phyloP scores from a whole-genome alignment of 2,888 invertebrate genomes.

The Ophonus ardosiacus region DNA sequence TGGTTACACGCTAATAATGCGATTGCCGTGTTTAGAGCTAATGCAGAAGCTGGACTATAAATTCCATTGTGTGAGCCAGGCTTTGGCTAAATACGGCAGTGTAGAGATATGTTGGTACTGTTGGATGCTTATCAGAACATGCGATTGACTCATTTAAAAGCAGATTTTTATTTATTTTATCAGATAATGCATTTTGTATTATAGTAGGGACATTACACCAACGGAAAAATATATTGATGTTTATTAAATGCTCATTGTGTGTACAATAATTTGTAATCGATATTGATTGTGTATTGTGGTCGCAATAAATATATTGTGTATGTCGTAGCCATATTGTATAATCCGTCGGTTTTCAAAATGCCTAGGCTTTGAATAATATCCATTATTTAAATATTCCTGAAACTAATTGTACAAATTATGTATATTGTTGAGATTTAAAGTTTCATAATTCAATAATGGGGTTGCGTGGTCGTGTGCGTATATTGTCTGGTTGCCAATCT shows the following conservation, averaged over 20 bases:
- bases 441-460: no score
- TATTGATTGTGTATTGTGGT: background rate
- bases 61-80: conserved; percentile 37
- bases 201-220: background rate
- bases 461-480: no score
- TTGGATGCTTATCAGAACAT: conserved; percentile 21
- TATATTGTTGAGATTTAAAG: no score
- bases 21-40: conserved; percentile 41
- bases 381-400: no score
- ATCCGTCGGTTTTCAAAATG: no score
- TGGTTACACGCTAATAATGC: conserved; percentile 39
- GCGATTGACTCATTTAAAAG: conserved; percentile 7
- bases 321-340: no score
- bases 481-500: no score
- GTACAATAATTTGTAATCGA: background rate
- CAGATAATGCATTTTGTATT: background rate
- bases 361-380: no score
- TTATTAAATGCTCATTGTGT: background rate
- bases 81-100: conserved; percentile 13
- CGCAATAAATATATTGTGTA: background rate
- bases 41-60: conserved; percentile 13
- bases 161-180: background rate
- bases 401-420: no score
- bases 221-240: background rate
- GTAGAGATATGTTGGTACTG: no score